A percentile compares a stretch with the other conserved stretches of the same genome.
Evolutionary conservation across 2,888 invertebrate species (phyloP).

Genomic region (Synanthedon tipuliformis): DNA sequence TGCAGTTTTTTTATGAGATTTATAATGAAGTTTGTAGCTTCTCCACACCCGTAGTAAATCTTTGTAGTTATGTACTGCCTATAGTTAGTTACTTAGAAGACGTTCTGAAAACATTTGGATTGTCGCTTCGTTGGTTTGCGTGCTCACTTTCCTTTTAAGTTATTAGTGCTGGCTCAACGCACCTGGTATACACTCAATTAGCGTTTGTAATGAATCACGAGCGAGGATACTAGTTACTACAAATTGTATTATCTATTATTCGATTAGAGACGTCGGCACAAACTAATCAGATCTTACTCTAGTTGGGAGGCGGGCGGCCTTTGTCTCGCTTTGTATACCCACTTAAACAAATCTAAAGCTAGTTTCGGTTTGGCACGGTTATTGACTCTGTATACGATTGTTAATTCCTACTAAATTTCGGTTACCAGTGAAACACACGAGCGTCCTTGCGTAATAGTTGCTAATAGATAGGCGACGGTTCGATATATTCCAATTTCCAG

Average conservation of each 20-base stretch:
- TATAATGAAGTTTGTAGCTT: too few relatives aligned
- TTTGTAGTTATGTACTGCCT: too few relatives aligned
- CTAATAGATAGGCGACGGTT: too few relatives aligned
- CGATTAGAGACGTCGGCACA: slow-evolving; percentile 30
- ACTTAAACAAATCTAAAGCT: slow-evolving; percentile 27
- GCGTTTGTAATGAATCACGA: slow-evolving; percentile 18
- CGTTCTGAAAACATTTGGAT: too few relatives aligned
- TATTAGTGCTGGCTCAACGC: not conserved
- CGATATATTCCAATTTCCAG: too few relatives aligned
- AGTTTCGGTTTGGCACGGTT: slow-evolving; percentile 23
- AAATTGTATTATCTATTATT: slow-evolving; percentile 38
- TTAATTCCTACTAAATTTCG: slow-evolving; percentile 8
- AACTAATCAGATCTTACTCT: slow-evolving; percentile 27
- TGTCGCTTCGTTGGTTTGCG: too few relatives aligned
- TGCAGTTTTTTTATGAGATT: too few relatives aligned
- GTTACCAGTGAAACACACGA: too few relatives aligned
- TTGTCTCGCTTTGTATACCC: slow-evolving; percentile 15
- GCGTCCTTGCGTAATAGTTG: too few relatives aligned
- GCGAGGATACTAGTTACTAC: slow-evolving; percentile 24
- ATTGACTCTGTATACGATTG: slow-evolving; percentile 15
- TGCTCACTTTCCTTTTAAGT: not conserved
- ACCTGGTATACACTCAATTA: slow-evolving; percentile 17
- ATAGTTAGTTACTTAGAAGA: too few relatives aligned
- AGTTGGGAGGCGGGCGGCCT: slow-evolving; percentile 14
- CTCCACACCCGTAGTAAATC: too few relatives aligned